Evolutionary conservation across 2,797 vertebrate species (phyloP), one percentile per base, ranked within the genome.

Genomic region (Hypotaenidia philippensis): DNA sequence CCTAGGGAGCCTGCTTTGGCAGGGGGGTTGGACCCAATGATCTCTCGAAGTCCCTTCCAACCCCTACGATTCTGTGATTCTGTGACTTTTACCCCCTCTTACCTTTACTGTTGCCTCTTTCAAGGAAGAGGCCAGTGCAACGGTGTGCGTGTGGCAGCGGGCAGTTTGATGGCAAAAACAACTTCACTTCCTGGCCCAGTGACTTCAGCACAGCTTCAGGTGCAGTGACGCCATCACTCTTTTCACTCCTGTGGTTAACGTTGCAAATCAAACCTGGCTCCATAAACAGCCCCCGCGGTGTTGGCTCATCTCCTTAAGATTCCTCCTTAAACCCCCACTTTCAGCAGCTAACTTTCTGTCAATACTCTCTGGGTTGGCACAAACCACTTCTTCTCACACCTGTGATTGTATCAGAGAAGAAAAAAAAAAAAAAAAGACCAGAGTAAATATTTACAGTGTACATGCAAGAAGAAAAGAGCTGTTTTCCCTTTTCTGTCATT

Each of bases 371-470:
- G 18, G 41, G 36, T 12, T 93, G 87, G 91, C 94, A 93, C 72
- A 77, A 89, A 72, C 66, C 88, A 87, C 90, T 96, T 96, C 69
- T 92, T 87, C 89, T 94, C 94, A 74, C 94, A 97, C 89, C 93
- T 94, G 78, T 78, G 91, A 95, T 63, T 95, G 70, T 93, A 80
- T 90, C 22, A 20, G 52, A 50, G 66, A 68, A 59, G 96, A 50
- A 66, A 68, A 60, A 96, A 94, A 94, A 59, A 96, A 94, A 94
- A 60, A 60, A 96, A 94, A 94, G 76, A 56, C 92, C 85, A 95
- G 96, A 96, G 96, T 82, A 96, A 97, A 97, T 96, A 97, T 97
- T 97, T 97, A 96, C 93, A 88, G 50, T 88, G 91, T 85, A 94
- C 68, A 61, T 61, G 69, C 56, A 75, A 92, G 83, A 95, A 97